A percentile compares a stretch with the other conserved stretches of the same genome.
phyloP scores from a whole-genome alignment of 2,797 vertebrate species.

The Sebastes kiyomatsui region DNA sequence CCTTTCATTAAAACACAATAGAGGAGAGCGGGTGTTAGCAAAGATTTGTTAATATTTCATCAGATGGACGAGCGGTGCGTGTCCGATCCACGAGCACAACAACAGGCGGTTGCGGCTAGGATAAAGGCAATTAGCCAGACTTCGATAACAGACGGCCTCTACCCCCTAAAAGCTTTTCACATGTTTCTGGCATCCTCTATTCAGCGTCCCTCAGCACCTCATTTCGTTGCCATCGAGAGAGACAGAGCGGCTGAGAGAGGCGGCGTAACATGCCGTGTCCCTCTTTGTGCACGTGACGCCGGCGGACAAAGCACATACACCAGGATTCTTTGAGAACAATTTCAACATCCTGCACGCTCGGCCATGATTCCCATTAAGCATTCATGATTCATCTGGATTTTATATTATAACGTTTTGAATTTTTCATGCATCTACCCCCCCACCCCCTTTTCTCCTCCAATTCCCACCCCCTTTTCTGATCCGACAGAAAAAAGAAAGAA shows the following conservation, averaged over 20 bases:
- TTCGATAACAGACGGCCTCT: conserved; percentile 65
- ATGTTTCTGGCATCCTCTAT: conserved; percentile 62
- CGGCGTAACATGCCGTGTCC: conserved; percentile 20
- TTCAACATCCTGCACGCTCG: conserved; percentile 65
- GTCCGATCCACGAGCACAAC: conserved; percentile 64
- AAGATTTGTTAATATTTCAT: conserved; percentile 77
- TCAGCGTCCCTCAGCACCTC: conserved; percentile 62
- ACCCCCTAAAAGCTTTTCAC: conserved; percentile 74
- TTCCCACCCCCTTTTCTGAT: conserved; percentile 55
- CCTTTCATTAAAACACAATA: conserved; percentile 71
- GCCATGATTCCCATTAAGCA: conserved; percentile 81
- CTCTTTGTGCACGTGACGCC: conserved; percentile 21
- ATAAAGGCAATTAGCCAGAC: conserved; percentile 72
- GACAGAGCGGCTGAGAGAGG: conserved; percentile 42
- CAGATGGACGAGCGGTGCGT: conserved; percentile 48
- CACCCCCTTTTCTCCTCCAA: not conserved
- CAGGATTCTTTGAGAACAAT: conserved; percentile 69
- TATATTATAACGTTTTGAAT: conserved; percentile 84
- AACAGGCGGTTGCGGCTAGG: conserved; percentile 49
- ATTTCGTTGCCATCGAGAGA: conserved; percentile 47
- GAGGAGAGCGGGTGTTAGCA: conserved; percentile 40
- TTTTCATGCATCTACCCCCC: conserved; percentile 74
- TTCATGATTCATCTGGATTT: conserved; percentile 87
- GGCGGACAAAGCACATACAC: conserved; percentile 29
- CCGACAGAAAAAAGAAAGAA: conserved; percentile 38